Evolutionary conservation across 2,888 invertebrate species (phyloP).

Genomic region (Cetonia aurata): DNA sequence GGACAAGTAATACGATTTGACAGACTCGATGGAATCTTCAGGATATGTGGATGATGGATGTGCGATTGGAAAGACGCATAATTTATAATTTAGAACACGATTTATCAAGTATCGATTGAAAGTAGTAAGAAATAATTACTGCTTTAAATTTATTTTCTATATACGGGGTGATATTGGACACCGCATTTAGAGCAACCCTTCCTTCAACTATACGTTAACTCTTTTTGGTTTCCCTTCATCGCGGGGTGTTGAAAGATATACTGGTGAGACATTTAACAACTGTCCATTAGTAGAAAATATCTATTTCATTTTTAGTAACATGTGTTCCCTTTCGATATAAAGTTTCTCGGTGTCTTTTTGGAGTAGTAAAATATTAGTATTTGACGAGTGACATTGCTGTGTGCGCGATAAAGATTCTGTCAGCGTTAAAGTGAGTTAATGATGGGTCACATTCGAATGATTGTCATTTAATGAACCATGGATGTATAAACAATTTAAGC

Average conservation of each 20-base stretch:
- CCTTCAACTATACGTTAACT: too few species aligned
- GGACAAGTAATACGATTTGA: slow-evolving; percentile 54
- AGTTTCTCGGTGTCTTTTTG: background rate
- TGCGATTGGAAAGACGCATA: too few species aligned
- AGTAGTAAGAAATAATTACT: too few species aligned
- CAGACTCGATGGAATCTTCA: slow-evolving; percentile 46
- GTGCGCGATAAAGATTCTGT: background rate
- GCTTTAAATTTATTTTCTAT: too few species aligned
- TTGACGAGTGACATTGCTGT: background rate
- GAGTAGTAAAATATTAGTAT: background rate
- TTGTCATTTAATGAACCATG: too few species aligned
- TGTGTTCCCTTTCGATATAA: slow-evolving; percentile 1
- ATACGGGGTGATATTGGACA: too few species aligned
- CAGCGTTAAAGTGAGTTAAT: slow-evolving; percentile 6
- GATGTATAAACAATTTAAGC: too few species aligned
- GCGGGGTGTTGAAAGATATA: slow-evolving; percentile 41
- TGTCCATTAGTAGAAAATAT: slow-evolving; percentile 50
- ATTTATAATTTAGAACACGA: too few species aligned
- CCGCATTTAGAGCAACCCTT: too few species aligned
- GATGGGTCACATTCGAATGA: too few species aligned
- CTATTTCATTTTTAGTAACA: slow-evolving; percentile 36
- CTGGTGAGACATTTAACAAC: slow-evolving; percentile 49
- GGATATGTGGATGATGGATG: too few species aligned
- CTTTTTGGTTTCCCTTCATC: slow-evolving; percentile 1
- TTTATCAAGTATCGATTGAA: too few species aligned